Evolutionary conservation across 2,888 invertebrate species (phyloP), one percentile per base, ranked within the genome.

Genomic region (Anorthoa munda): DNA sequence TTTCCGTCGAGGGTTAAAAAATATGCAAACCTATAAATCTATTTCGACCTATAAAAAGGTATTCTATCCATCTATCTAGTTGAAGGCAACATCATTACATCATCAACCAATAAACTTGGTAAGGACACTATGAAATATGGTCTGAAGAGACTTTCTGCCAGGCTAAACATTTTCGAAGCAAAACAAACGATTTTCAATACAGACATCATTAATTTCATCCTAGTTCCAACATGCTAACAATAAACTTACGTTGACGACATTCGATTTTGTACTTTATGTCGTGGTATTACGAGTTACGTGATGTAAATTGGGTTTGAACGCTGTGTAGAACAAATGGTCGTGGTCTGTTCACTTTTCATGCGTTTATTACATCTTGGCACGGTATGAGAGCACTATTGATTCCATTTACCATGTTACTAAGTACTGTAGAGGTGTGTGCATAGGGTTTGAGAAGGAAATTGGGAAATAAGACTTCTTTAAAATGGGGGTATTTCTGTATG

Each of bases 351-450:
- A 94, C 93, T 93, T 94, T 94, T 94, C 93, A 92, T 94, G 90
- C 93, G 92, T 93, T 95, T 95, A 95, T 95, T 94, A 93, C 92
- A 89, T 89, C 92, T 93, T 93, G 92, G 93, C 94, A 94, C 93
- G 94, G 91, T 92, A 93, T 89, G 90, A 93, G 92, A 92, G 91
- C 87, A 90, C 90, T 93, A 94, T 95, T 94, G 94, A 93, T 93
- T 92, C 89, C 65, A 85, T 89, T 92, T 94, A 94, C 94, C 91
- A 87, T 89, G 90, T 88, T 91, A 87, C 90, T 92, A 90, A 93
- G 90, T 90, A 89, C 82, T 86, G 66, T 91, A 84, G 89, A 86
- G 92, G 85, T 85, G 87, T 81, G 79, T 87, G 63, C 86, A 90
- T 71, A 75, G n/a, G 17, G 65, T 11, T 31, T 51, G 0, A 18